These are phyloP conservation scores for Yponomeuta plumbellus DNA, from an alignment of 2,888 invertebrate species.

Conservation along the genomic window DNA sequence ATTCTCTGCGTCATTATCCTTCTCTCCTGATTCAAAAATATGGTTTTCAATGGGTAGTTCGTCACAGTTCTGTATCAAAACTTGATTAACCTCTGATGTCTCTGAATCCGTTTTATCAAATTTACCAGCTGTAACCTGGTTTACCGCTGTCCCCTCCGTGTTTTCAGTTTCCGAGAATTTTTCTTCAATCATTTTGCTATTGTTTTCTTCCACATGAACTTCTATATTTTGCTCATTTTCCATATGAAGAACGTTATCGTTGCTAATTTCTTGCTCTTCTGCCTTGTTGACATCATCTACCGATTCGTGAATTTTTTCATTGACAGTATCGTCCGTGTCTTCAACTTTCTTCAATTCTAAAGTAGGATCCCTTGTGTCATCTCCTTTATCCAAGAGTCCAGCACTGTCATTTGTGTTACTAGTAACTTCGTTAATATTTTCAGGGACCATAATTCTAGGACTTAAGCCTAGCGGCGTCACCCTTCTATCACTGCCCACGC, in stretches of 20 bases:
- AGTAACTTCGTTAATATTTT: background rate
- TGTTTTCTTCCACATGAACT: background rate
- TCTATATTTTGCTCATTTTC: background rate
- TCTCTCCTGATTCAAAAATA: background rate
- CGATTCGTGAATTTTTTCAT: background rate
- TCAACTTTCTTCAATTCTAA: background rate
- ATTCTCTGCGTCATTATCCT: background rate
- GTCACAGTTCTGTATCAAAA: background rate
- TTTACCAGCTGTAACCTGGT: background rate
- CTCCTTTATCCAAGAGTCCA: background rate
- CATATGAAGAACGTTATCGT: background rate
- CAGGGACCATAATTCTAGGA: background rate
- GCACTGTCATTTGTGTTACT: background rate
- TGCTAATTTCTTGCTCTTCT: background rate
- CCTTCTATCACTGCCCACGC: background rate
- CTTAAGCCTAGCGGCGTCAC: background rate
- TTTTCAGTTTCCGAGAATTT: background rate
- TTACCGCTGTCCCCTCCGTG: background rate
- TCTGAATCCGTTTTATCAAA: background rate
- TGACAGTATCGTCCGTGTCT: background rate
- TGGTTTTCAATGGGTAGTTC: background rate
- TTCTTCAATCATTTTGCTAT: background rate
- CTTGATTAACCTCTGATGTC: background rate
- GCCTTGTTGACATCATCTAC: background rate
- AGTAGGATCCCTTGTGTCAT: background rate